Percentiles rank a stretch among this genome's conserved stretches.
Evolutionary conservation across 37 sponge, comb jelly and placozoan species (phyloP).

Genomic region (Bolinopsis microptera): DNA sequence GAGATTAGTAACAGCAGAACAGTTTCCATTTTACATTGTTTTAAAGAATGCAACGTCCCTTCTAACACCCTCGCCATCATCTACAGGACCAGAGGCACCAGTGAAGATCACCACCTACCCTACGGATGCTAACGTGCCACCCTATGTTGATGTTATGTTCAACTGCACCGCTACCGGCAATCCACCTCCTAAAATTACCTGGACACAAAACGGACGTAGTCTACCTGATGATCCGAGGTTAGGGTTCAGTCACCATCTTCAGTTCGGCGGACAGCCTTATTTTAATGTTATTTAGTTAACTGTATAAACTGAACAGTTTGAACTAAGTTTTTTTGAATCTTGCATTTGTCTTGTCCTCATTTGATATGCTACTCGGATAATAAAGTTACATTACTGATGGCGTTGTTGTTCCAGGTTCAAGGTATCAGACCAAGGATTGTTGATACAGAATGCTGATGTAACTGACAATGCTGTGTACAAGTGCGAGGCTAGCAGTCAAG

Average conservation of each 20-base stretch:
- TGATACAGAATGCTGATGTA: constrained; percentile 54
- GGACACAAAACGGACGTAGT: constrained; percentile 2
- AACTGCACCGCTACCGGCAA: constrained; percentile 63
- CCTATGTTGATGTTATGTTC: constrained; percentile 64
- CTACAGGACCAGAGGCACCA: constrained; percentile 47
- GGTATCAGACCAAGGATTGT: neutral
- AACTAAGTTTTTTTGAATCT: no score
- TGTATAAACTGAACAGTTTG: no score
- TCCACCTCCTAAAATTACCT: neutral
- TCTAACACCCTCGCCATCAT: no score
- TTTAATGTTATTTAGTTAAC: no score
- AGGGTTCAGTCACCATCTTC: no score
- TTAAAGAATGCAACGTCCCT: neutral
- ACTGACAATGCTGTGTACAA: constrained; percentile 46
- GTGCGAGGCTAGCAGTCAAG: constrained; percentile 29
- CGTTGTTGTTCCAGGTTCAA: constrained; percentile 29
- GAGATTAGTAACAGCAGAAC: no score
- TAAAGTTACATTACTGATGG: no score
- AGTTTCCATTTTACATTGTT: neutral
- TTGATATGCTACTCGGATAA: no score
- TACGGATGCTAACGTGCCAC: constrained; percentile 29
- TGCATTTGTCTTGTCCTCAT: no score
- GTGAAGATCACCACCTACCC: constrained; percentile 58
- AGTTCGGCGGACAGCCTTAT: no score
- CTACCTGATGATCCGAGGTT: constrained; percentile 28